These are phyloP conservation scores for Meiosimyza platycephala DNA, from an alignment of 2,888 invertebrate genomes.

Conservation along the genomic window DNA sequence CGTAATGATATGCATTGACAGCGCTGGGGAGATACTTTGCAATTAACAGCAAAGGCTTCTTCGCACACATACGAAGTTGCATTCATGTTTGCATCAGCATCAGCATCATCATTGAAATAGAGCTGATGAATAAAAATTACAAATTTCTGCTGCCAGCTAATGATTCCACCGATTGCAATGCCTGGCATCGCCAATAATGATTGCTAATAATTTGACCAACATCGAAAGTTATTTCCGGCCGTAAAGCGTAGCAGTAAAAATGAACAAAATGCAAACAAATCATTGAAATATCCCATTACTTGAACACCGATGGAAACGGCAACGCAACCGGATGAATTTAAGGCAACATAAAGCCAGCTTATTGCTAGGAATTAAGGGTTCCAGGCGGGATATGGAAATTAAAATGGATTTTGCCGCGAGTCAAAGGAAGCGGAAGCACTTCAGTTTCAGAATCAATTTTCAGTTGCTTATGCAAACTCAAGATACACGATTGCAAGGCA, in stretches of 20 bases:
- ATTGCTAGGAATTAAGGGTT: background rate
- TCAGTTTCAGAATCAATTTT: conserved; percentile 27
- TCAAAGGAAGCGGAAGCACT: conserved; percentile 28
- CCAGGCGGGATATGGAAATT: background rate
- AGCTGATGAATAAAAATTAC: conserved; percentile 34
- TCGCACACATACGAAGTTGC: background rate
- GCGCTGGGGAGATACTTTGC: conserved; percentile 16
- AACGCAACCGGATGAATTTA: too few species aligned
- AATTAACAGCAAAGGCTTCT: conserved; percentile 15
- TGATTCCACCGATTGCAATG: background rate
- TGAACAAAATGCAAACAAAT: conserved; percentile 31
- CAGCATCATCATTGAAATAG: background rate
- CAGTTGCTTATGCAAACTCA: conserved; percentile 28
- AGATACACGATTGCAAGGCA: background rate
- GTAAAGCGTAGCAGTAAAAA: conserved; percentile 34
- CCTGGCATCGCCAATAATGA: background rate
- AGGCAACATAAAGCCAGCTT: background rate
- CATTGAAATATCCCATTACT: background rate
- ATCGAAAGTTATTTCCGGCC: conserved; percentile 23
- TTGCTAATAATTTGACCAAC: conserved; percentile 23
- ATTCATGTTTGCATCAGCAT: background rate
- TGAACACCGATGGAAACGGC: background rate
- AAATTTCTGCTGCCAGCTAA: background rate
- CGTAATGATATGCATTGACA: conserved; percentile 12
- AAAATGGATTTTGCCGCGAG: conserved; percentile 26